These are phyloP conservation scores for Bubo bubo DNA, from an alignment of 2,113 vertebrate genomes.

Conservation along the genomic window DNA sequence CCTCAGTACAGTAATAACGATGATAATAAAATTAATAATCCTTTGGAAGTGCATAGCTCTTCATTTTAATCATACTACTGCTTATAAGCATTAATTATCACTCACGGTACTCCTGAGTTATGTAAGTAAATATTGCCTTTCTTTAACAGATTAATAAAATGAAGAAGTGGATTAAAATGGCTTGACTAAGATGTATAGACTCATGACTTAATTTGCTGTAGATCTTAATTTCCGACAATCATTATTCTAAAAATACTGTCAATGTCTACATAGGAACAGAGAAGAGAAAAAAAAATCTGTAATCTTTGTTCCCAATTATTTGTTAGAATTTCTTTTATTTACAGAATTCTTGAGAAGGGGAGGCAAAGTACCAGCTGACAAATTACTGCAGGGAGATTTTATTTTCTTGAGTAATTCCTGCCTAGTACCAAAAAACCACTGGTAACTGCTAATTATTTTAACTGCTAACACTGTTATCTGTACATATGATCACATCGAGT, in stretches of 20 bases:
- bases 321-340: not conserved
- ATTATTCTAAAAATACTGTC: not conserved
- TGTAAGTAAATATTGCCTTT: conserved; percentile 47
- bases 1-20: not conserved
- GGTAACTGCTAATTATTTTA: not conserved
- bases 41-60: conserved; percentile 16
- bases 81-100: conserved; percentile 38
- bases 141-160: not conserved
- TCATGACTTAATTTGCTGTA: conserved; percentile 1
- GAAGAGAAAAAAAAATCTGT: not conserved
- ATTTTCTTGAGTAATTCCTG: not conserved
- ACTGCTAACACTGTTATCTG: not conserved
- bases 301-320: not conserved
- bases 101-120: not conserved
- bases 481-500: not conserved
- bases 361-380: not conserved
- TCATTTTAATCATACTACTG: conserved; percentile 2
- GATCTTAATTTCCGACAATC: not conserved
- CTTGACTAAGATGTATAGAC: not conserved
- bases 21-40: conserved; percentile 52
- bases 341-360: not conserved
- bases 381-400: not conserved
- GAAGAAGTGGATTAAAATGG: not conserved
- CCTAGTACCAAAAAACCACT: not conserved
- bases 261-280: not conserved